Base-by-base conservation (phyloP, 2,888 invertebrate genomes). In the Mesoligia furuncula region DNA sequence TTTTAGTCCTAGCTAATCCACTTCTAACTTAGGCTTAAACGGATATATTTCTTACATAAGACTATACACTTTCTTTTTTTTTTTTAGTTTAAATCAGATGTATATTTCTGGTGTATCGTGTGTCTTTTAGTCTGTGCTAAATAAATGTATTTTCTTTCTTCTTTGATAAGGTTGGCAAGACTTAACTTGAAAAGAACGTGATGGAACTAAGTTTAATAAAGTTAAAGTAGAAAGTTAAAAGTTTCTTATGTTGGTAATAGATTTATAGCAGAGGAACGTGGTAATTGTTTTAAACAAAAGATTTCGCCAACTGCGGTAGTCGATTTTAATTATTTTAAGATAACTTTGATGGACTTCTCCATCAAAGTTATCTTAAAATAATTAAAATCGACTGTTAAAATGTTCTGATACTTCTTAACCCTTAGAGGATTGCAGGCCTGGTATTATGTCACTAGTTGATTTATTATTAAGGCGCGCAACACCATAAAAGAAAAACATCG, bases 131-230 rank as follows among this genome's bases (percentile, higher is more conserved):
- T 45, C 45, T 45, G 45, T 45, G 45, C 45, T 45, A 45, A 13
- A 13, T 45, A 13, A 45, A 45, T 45, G 4, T 45, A 45, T 45
- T 45, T 45, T 45, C 42, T 42, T 42, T 45, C 13, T 45, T 45
- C 13, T 45, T 13, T 13, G 4, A 13, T 75, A 75, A 80, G n/a
- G 68, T 68, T 71, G 62, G 36, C 59, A 57, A 79, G 67, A 81
- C 81, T 73, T 68, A 72, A 81, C 83, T 81, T 77, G 65, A 81
- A 73, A 85, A 77, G 73, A 77, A 85, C 85, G 85, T 81, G 83
- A 85, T 39, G 70, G 73, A 82, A 82, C 64, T 65, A 65, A 82
- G 57, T 84, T 84, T 84, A 77, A 82, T 81, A 75, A 48, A 75
- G 72, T 85, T 85, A 85, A 69, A 69, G 81, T 65, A 72, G 74